Evolutionary conservation across 2,888 invertebrate genomes (phyloP).

Genomic region (Fragum fragum): DNA sequence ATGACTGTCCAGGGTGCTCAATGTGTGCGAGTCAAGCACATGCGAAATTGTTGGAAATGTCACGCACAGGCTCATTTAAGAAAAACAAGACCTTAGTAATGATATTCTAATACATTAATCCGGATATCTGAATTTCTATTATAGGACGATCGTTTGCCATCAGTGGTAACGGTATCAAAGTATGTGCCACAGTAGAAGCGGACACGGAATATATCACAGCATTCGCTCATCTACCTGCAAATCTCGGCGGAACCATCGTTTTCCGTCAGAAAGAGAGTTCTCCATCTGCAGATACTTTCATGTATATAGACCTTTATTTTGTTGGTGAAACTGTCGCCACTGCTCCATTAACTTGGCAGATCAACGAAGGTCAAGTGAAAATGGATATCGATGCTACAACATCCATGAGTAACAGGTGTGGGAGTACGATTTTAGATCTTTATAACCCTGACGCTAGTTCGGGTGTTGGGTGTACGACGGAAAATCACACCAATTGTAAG

Average conservation of each 20-base stretch:
- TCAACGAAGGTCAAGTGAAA: slow-evolving; percentile 58
- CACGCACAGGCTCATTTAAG: too few relatives aligned
- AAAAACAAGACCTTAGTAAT: too few relatives aligned
- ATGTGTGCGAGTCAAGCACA: too few relatives aligned
- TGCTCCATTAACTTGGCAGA: slow-evolving; percentile 55
- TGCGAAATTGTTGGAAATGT: too few relatives aligned
- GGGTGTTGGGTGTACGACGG: slow-evolving; percentile 49
- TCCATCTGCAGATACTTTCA: slow-evolving; percentile 61
- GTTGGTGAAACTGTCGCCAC: slow-evolving; percentile 39
- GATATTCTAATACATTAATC: too few relatives aligned
- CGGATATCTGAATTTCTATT: too few relatives aligned
- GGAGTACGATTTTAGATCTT: slow-evolving; percentile 55
- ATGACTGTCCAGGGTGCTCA: too few relatives aligned
- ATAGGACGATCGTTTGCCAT: slow-evolving; percentile 73
- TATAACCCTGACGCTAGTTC: slow-evolving; percentile 57
- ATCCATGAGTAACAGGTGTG: slow-evolving; percentile 45
- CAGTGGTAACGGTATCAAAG: slow-evolving; percentile 25
- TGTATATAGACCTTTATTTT: slow-evolving; percentile 68
- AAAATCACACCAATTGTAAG: slow-evolving; percentile 60
- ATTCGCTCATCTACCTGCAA: slow-evolving; percentile 65
- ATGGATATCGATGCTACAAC: slow-evolving; percentile 63
- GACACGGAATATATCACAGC: slow-evolving; percentile 69
- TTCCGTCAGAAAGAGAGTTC: slow-evolving; percentile 68
- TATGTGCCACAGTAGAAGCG: slow-evolving; percentile 73
- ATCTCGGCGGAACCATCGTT: slow-evolving; percentile 70